Evolutionary conservation across 2,113 vertebrate species (phyloP), one percentile per base, ranked within the genome.

Genomic region (Pachyramphus minor): DNA sequence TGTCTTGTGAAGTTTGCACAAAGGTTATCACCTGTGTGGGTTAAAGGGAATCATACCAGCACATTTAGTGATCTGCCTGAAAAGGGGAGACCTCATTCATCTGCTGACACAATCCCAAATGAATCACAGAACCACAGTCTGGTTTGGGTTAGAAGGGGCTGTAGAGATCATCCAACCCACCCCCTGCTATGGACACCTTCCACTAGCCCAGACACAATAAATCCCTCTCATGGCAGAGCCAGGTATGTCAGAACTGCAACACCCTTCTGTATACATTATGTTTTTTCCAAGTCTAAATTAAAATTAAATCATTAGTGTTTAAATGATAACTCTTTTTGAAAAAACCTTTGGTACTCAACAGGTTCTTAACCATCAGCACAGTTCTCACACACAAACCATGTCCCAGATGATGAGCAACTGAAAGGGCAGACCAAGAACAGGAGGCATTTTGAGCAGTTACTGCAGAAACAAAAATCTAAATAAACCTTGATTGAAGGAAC

Each of bases 221-320:
- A 88, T 12, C 12, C 44, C 22, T 42, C 25, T 37, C 50, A 27
- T 25, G 21, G 30, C 14, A 87, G 45, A 68, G 30, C 31, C 52
- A 68, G 44, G 37, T 11, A 19, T 1, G 4, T 7, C 82, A 75
- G 31, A 58, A 14, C 77, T 35, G 25, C 68, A 50, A 8, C 24
- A 37, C 24, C 11, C 27, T 79, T 24, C 71, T 37, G 30, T 2
- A 41, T 23, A 44, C 0, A 0, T 19, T 7, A 12, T 10, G 5
- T 1, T 27, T 27, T 27, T 11, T 14, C 11, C 9, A 64, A 41
- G 22, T 22, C 53, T 80, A 25, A 82, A 31, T 4, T 21, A 14
- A 47, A 35, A 31, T 37, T 28, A 62, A 35, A 37, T 17, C 18
- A 15, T 17, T 1, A 59, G 41, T 9, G 11, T 22, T 84, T 33